Evolutionary conservation across 2,888 invertebrate genomes (phyloP).

Genomic region (Melinaea marsaeus): DNA sequence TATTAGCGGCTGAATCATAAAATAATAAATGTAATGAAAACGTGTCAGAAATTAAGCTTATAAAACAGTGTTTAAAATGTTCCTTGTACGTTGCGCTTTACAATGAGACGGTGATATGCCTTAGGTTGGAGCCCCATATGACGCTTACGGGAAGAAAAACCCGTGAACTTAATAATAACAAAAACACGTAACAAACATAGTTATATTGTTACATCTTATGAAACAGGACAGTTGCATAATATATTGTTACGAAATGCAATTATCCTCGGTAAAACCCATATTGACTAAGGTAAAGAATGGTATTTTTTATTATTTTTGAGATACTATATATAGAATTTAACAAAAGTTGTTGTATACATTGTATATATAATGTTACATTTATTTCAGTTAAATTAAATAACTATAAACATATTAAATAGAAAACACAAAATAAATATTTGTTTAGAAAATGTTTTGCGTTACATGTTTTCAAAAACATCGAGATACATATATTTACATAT

Average conservation of each 20-base stretch:
- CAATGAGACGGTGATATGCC: background rate
- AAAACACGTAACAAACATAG: background rate
- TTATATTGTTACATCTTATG: background rate
- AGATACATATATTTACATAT: no score
- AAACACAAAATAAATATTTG: no score
- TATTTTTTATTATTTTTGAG: no score
- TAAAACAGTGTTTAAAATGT: background rate
- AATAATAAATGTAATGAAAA: background rate
- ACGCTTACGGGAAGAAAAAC: slow-evolving; percentile 2
- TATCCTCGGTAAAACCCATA: background rate
- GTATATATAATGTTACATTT: no score
- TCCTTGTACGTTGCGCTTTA: slow-evolving; percentile 3
- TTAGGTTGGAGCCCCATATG: background rate
- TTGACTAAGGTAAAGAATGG: slow-evolving; percentile 7
- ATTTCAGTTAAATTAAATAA: no score
- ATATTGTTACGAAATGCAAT: background rate
- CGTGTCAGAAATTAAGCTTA: background rate
- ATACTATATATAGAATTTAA: no score
- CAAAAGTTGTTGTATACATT: no score
- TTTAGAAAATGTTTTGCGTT: no score
- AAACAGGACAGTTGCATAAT: slow-evolving; percentile 3
- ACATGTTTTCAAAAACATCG: no score
- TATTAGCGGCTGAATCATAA: no score
- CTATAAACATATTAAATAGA: no score
- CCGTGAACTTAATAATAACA: background rate